Percentiles rank a stretch among this genome's conserved stretches.
Conservation (phyloP, 2,797 vertebrate genomes). For the Ispidina lecontei region DNA sequence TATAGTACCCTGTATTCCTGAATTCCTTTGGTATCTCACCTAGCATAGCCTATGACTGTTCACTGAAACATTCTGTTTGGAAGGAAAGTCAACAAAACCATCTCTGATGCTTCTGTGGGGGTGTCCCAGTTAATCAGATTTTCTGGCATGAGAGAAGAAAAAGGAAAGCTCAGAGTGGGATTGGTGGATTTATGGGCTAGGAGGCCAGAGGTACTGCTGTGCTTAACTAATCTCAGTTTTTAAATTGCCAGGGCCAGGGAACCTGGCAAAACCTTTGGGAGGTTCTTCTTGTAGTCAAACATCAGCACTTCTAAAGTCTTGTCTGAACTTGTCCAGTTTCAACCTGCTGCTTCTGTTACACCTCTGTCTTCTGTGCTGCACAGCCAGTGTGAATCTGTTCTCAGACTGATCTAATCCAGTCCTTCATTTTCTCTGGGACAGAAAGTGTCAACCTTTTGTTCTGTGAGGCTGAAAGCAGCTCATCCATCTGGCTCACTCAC, state of each 20-base stretch:
- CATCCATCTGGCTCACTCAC: background rate
- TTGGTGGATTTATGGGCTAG: background rate
- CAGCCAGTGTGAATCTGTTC: background rate
- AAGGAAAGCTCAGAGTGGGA: background rate
- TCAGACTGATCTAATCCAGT: background rate
- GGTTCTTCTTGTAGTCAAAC: background rate
- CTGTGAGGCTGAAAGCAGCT: background rate
- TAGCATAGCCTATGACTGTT: background rate
- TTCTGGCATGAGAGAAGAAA: background rate
- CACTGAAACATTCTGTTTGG: background rate
- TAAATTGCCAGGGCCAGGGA: background rate
- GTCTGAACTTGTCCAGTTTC: conserved; percentile 24
- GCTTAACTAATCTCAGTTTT: background rate
- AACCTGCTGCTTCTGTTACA: background rate
- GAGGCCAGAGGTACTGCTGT: background rate
- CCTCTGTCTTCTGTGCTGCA: background rate
- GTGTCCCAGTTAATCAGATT: background rate
- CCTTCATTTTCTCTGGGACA: background rate
- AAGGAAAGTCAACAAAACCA: background rate
- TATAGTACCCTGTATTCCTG: too few species aligned
- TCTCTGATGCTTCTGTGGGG: background rate
- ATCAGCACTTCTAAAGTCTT: background rate
- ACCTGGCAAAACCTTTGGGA: background rate
- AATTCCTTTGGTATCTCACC: background rate
- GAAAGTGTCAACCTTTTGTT: background rate